Percentiles rank a stretch among this genome's conserved stretches.
Conservation (phyloP, 92 coral and sea anemone species). For the Anthopleura xanthogrammica region DNA sequence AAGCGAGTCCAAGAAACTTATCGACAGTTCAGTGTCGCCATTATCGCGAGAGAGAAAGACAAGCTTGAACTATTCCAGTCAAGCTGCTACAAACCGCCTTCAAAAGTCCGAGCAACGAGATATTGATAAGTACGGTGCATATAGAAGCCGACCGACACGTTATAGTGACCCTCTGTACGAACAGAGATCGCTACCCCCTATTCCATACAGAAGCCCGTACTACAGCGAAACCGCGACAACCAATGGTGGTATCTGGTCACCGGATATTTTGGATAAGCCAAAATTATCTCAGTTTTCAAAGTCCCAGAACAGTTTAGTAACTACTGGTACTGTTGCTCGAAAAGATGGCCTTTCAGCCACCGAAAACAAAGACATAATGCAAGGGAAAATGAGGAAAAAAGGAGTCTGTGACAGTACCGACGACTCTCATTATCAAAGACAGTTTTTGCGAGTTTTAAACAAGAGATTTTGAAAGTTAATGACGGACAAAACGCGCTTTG, state of each 20-base stretch:
- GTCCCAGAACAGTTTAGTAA: background rate
- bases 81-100: background rate
- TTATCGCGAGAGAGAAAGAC: conserved; percentile 2
- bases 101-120: conserved; percentile 10
- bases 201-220: background rate
- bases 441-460: conserved; percentile 75
- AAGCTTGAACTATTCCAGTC: background rate
- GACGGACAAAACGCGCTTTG: background rate
- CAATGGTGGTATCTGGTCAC: background rate
- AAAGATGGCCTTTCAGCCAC: conserved; percentile 38
- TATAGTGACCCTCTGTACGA: conserved; percentile 21
- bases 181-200: conserved; percentile 23
- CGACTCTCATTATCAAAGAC: conserved; percentile 79
- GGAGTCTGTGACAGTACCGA: conserved; percentile 76
- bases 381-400: conserved; percentile 68
- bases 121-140: conserved; percentile 3
- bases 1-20: background rate
- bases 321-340: background rate
- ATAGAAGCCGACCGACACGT: conserved; percentile 12
- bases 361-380: conserved; percentile 44
- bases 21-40: background rate
- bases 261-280: background rate
- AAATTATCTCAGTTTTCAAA: conserved; percentile 14
- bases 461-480: conserved; percentile 56
- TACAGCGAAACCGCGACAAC: background rate